Conservation (phyloP, 2,888 invertebrate species). For the Esperia sulphurella region DNA sequence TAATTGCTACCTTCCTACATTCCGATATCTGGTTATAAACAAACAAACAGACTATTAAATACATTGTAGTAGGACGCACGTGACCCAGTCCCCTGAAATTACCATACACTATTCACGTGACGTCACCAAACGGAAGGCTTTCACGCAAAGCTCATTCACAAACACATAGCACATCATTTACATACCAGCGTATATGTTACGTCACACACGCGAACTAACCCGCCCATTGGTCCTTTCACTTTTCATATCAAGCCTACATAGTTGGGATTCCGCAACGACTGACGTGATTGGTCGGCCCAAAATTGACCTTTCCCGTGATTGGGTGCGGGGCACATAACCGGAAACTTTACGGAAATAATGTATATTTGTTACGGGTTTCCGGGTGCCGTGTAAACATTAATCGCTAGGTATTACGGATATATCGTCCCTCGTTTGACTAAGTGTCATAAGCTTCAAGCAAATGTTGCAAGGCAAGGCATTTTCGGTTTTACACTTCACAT, state of each 20-base stretch:
- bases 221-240: slow-evolving; percentile 71
- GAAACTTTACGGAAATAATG: slow-evolving; percentile 57
- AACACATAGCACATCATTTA: slow-evolving; percentile 25
- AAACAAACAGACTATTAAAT: too few species aligned
- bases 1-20: too few species aligned
- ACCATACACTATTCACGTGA: neutral
- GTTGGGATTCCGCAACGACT: slow-evolving; percentile 57
- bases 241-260: slow-evolving; percentile 68
- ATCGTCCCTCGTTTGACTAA: too few species aligned
- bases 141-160: slow-evolving; percentile 34
- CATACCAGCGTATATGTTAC: slow-evolving; percentile 21
- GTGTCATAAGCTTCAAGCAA: too few species aligned
- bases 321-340: slow-evolving; percentile 46
- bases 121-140: slow-evolving; percentile 4
- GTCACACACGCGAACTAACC: slow-evolving; percentile 40
- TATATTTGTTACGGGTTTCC: slow-evolving; percentile 17
- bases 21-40: too few species aligned
- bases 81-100: neutral
- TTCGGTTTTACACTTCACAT: too few species aligned
- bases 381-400: slow-evolving; percentile 9
- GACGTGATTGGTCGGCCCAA: slow-evolving; percentile 52
- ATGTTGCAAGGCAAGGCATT: too few species aligned
- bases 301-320: slow-evolving; percentile 67
- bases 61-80: too few species aligned
- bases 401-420: neutral